phyloP scores from a whole-genome alignment of 2,113 vertebrate genomes.

The Seriola quinqueradiata region DNA sequence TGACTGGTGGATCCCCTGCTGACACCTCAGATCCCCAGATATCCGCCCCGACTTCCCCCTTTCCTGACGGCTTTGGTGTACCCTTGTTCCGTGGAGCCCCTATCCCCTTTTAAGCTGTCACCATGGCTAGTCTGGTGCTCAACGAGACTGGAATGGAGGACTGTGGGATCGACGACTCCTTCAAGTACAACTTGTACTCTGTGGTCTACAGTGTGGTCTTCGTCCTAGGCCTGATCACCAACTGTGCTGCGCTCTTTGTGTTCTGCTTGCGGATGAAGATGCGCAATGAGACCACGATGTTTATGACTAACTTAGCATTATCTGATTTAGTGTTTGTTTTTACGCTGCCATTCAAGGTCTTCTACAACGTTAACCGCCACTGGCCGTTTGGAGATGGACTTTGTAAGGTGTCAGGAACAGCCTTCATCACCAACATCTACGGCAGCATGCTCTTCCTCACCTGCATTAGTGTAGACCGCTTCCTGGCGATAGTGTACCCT shows the following conservation, averaged over 20 bases:
- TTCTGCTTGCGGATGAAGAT: constrained; percentile 97
- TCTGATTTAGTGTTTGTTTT: constrained; percentile 97
- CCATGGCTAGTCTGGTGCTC: constrained; percentile 84
- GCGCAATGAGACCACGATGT: constrained; percentile 95
- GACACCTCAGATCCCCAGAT: constrained; percentile 48
- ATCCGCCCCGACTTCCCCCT: constrained; percentile 1
- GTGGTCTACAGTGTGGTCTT: constrained; percentile 97
- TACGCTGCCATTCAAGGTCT: constrained; percentile 97
- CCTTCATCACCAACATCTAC: constrained; percentile 98
- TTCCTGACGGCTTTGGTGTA: constrained; percentile 35
- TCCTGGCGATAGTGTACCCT: constrained; percentile 96
- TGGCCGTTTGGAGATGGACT: constrained; percentile 98
- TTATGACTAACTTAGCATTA: constrained; percentile 96
- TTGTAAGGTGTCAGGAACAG: constrained; percentile 96
- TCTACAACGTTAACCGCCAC: constrained; percentile 96
- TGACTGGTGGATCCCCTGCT: constrained; percentile 63
- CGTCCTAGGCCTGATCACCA: constrained; percentile 94
- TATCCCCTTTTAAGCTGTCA: not conserved
- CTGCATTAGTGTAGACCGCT: constrained; percentile 97
- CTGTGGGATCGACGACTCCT: constrained; percentile 95
- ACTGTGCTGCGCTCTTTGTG: constrained; percentile 96
- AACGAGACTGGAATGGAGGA: constrained; percentile 90
- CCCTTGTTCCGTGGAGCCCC: constrained; percentile 1
- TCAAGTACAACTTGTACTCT: constrained; percentile 97
- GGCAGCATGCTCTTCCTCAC: constrained; percentile 99